A percentile compares a stretch with the other conserved stretches of the same genome.
phyloP scores from a whole-genome alignment of 2,888 invertebrate genomes.

The Mesorhabditis spiculigera region DNA sequence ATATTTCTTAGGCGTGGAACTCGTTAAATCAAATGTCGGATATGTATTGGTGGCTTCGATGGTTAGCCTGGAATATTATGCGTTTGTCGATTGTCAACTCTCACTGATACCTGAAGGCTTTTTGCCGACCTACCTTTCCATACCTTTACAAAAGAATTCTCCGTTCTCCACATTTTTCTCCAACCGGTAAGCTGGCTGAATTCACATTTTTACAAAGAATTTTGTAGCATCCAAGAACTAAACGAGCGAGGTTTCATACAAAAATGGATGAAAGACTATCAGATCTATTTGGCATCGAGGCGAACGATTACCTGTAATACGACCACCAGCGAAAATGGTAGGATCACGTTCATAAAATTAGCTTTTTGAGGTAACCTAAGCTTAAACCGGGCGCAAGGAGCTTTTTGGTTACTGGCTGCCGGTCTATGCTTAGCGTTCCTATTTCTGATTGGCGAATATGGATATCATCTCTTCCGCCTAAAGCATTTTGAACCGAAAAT shows the following conservation, averaged over 20 bases:
- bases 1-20: conserved; percentile 25
- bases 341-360: not conserved
- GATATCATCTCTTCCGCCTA: not conserved
- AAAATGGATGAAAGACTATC: conserved; percentile 52
- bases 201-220: not conserved
- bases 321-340: conserved; percentile 22
- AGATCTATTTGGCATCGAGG: conserved; percentile 28
- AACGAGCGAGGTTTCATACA: conserved; percentile 50
- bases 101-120: conserved; percentile 37
- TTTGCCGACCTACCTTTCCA: conserved; percentile 42
- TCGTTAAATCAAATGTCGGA: conserved; percentile 27
- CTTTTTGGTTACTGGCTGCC: conserved; percentile 45
- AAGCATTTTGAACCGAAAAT: not conserved
- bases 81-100: conserved; percentile 38
- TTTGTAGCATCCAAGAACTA: conserved; percentile 41
- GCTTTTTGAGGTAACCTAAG: conserved; percentile 31
- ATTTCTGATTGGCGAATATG: not conserved
- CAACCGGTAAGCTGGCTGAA: conserved; percentile 16
- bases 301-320: conserved; percentile 29
- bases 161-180: conserved; percentile 36
- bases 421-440: conserved; percentile 20
- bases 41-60: conserved; percentile 43
- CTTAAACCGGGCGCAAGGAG: conserved; percentile 45
- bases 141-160: conserved; percentile 32
- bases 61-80: conserved; percentile 40